phyloP scores from a whole-genome alignment of 2,888 invertebrate species.

The Tinea pellionella region DNA sequence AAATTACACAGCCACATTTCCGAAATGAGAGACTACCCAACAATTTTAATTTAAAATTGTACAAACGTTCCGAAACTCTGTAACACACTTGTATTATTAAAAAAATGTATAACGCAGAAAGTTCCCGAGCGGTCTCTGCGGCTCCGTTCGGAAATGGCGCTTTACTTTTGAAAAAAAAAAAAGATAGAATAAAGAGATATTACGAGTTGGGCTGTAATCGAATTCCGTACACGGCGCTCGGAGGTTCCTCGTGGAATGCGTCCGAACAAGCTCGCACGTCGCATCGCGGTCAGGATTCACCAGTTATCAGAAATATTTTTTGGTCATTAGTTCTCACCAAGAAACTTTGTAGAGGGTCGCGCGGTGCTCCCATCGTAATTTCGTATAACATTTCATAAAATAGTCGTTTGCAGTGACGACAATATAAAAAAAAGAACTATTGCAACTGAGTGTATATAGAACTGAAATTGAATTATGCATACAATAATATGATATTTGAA shows the following conservation, averaged over 20 bases:
- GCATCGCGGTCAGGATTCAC: constrained; percentile 49
- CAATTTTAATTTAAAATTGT: constrained; percentile 14
- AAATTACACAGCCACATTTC: constrained; percentile 22
- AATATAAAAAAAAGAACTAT: background rate
- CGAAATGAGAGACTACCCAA: constrained; percentile 14
- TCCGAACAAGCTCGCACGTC: constrained; percentile 37
- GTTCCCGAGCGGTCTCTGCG: background rate
- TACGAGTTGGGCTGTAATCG: constrained; percentile 41
- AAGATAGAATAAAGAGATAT: constrained; percentile 20
- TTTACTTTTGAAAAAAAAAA: constrained; percentile 11
- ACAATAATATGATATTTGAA: background rate
- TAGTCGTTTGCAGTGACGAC: too few relatives aligned
- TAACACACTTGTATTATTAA: background rate
- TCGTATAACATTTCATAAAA: background rate
- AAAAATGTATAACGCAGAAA: background rate
- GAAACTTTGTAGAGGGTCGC: constrained; percentile 18
- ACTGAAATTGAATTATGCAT: background rate
- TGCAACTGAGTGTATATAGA: background rate
- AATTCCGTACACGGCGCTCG: constrained; percentile 43
- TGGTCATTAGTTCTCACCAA: constrained; percentile 38
- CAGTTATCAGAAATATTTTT: constrained; percentile 53
- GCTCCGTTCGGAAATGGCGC: constrained; percentile 1
- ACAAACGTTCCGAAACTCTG: background rate
- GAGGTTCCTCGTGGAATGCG: constrained; percentile 6
- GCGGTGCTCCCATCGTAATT: background rate